A percentile compares a stretch with the other conserved stretches of the same genome.
These are phyloP conservation scores for Brotogeris chrysoptera DNA, from an alignment of 2,797 vertebrate species.

Conservation along the genomic window DNA sequence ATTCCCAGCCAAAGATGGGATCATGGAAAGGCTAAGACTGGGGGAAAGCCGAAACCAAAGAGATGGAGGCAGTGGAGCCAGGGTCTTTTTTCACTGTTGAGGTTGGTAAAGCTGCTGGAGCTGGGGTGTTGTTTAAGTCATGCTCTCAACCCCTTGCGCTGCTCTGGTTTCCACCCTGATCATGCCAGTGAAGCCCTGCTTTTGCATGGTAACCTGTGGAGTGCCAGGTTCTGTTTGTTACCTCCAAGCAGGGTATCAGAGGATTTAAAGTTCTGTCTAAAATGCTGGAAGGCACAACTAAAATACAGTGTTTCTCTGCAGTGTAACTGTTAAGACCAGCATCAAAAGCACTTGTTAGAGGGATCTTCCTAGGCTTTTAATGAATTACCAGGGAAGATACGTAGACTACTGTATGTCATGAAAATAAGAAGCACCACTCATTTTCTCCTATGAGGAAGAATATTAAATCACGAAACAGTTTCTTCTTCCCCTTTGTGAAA, in stretches of 20 bases:
- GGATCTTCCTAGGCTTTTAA: not conserved
- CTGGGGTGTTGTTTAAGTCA: too few species aligned
- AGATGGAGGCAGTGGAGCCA: not conserved
- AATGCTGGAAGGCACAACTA: rapidly evolving
- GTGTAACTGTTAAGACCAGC: not conserved
- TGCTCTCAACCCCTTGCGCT: not conserved
- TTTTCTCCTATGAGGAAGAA: not conserved
- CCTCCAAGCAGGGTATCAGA: not conserved
- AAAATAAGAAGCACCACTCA: not conserved
- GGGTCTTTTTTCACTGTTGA: not conserved
- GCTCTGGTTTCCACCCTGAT: not conserved
- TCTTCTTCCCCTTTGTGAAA: not conserved
- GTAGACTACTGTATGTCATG: not conserved
- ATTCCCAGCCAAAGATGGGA: not conserved
- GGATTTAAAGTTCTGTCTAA: not conserved
- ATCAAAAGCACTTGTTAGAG: not conserved
- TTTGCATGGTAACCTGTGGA: rapidly evolving
- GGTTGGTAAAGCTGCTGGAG: not conserved
- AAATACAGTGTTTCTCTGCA: not conserved
- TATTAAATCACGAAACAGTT: not conserved
- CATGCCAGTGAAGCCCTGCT: not conserved
- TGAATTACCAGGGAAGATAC: not conserved
- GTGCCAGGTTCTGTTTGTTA: too few species aligned
- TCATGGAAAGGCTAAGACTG: not conserved
- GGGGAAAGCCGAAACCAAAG: not conserved